Evolutionary conservation across 2,888 invertebrate genomes (phyloP).

Genomic region (Leucoma salicis): DNA sequence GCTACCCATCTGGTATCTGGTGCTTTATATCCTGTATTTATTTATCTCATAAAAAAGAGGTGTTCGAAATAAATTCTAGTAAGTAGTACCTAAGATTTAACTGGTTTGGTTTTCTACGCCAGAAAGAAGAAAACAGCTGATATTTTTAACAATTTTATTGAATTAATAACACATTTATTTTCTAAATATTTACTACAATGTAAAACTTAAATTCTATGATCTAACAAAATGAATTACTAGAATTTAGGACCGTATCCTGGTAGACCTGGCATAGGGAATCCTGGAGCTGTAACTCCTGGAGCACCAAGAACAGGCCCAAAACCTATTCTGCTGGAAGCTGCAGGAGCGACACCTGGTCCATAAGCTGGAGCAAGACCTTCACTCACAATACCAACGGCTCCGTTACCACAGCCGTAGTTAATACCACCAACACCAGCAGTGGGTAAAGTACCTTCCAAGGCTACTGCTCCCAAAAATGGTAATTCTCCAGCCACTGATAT

Average conservation of each 20-base stretch:
- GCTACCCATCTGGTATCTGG: too few species aligned
- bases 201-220: conserved; percentile 4
- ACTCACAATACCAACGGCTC: conserved; percentile 20
- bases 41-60: too few species aligned
- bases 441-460: conserved; percentile 41
- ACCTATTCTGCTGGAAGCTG: conserved; percentile 1
- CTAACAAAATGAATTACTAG: neutral
- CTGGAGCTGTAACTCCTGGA: neutral
- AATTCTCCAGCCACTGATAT: conserved; percentile 40
- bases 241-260: conserved; percentile 2
- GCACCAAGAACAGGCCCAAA: conserved; percentile 2
- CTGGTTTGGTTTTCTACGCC: too few species aligned
- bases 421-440: conserved; percentile 40
- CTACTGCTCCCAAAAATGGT: conserved; percentile 46
- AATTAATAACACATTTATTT: neutral
- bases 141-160: neutral
- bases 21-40: too few species aligned
- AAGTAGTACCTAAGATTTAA: too few species aligned
- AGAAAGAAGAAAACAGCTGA: too few species aligned
- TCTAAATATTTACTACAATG: neutral
- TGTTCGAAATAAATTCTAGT: too few species aligned
- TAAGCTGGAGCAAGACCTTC: conserved; percentile 14
- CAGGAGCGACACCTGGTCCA: conserved; percentile 3
- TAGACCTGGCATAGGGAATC: neutral
- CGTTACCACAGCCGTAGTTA: conserved; percentile 33